Base-by-base conservation (phyloP, 92 coral and sea anemone genomes). In the Porites rus region DNA sequence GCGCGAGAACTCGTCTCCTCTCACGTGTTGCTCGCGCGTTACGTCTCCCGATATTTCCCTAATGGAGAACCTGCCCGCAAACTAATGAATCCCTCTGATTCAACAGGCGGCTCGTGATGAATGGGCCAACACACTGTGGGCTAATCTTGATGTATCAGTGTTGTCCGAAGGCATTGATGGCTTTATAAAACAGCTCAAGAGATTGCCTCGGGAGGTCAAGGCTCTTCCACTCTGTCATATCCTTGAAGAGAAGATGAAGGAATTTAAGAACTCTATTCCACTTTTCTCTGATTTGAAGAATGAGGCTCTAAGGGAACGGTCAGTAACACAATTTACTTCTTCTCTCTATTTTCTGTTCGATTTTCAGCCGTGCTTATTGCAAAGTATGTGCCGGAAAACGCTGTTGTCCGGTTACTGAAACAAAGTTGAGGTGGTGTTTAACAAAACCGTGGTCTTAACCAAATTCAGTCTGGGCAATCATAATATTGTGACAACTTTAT, bases 111-210 rank as follows among this genome's bases (percentile, higher is more conserved):
- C 99, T 1, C 97, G 98, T 61, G 98, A 97, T 77, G 99, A 97
- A 71, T 97, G 99, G 99, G 94, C 99, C 16, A 97, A 97, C 93
- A 97, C 99, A 0, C 77, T 97, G 72, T 97, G 99, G 99, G 99
- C 99, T 8, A 97, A 97, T 76, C 96, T 97, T 71, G 97, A 97
- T 70, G 99, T 97, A 78, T 95, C 94, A 18, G 96, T 97, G 16
- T 79, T 97, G 25, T 97, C 99, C 11, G 99, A 97, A 31, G 99
- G 99, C 69, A 97, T 97, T 74, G 99, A 97, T 65, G 93, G 98
- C 16, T 97, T 90, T 65, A 77, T 94, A 14, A 97, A 97, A 77
- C 97, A 92, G 76, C 91, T 97, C 61, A 97, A 95, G 88, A 84
- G 98, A 80, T 94, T 97, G 10, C 99, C 99, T 1, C 90, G 99